Evolutionary conservation across 1,140 invertebrate genomes (phyloP).

Genomic region (Procambarus clarkii): DNA sequence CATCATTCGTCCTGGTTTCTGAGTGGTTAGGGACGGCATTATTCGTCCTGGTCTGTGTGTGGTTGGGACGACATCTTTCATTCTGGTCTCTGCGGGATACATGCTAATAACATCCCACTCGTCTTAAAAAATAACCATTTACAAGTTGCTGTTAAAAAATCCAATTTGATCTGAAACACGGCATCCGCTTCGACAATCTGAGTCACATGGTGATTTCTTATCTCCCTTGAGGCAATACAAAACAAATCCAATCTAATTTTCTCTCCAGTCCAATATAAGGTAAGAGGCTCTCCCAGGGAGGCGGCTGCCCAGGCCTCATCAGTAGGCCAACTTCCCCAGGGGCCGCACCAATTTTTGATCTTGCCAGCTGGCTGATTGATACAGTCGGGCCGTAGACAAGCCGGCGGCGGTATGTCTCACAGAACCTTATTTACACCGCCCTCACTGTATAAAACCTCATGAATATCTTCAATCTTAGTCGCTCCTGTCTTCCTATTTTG

Average conservation of each 20-base stretch:
- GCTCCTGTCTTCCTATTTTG: neutral
- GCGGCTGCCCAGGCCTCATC: neutral
- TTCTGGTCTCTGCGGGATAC: no score
- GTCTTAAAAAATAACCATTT: no score
- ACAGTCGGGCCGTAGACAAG: neutral
- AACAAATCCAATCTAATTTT: neutral
- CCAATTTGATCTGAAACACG: no score
- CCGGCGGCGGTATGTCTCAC: no score
- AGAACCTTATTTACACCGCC: neutral
- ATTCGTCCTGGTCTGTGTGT: no score
- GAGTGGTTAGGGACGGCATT: no score
- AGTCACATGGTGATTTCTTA: neutral
- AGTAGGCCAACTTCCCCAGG: neutral
- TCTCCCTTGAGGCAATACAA: neutral
- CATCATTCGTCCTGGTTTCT: no score
- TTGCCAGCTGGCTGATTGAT: neutral
- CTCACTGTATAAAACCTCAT: neutral
- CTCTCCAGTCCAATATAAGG: slow-evolving; percentile 1
- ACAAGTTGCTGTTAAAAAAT: no score
- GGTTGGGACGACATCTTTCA: no score
- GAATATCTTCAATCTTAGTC: neutral
- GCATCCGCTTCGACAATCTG: no score
- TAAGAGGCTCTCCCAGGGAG: neutral
- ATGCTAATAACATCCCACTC: no score
- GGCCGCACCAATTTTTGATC: slow-evolving; percentile 2